These are phyloP conservation scores for Patella pellucida DNA, from an alignment of 2,888 invertebrate species.

Conservation along the genomic window DNA sequence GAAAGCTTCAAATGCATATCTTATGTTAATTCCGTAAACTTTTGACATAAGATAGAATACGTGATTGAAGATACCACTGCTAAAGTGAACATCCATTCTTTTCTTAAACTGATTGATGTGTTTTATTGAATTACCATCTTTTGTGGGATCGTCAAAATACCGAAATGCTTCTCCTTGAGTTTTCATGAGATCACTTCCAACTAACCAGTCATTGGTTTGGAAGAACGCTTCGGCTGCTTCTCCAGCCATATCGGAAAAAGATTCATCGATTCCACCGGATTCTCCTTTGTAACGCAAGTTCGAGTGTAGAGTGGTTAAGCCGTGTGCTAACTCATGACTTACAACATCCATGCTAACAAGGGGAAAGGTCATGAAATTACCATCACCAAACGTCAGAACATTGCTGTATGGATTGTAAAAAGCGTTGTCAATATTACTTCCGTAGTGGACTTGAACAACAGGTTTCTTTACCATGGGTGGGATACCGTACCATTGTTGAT, in stretches of 20 bases:
- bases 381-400: conserved; percentile 48
- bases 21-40: conserved; percentile 24
- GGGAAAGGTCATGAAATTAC: conserved; percentile 37
- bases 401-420: conserved; percentile 50
- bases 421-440: conserved; percentile 42
- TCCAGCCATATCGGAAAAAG: conserved; percentile 52
- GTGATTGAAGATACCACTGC: conserved; percentile 49
- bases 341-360: conserved; percentile 45
- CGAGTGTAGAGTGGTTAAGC: conserved; percentile 45
- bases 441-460: conserved; percentile 48
- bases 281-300: conserved; percentile 45
- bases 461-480: conserved; percentile 32
- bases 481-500: conserved; percentile 43
- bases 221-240: conserved; percentile 42
- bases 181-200: conserved; percentile 38
- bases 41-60: conserved; percentile 41
- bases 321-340: conserved; percentile 53
- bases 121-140: conserved; percentile 46
- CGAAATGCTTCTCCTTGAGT: conserved; percentile 32
- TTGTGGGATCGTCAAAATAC: conserved; percentile 43
- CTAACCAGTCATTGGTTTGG: conserved; percentile 32
- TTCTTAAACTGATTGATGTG: conserved; percentile 36
- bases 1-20: conserved; percentile 43
- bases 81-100: conserved; percentile 43
- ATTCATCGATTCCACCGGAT: conserved; percentile 53